Conservation (phyloP, 1,140 invertebrate genomes). For the Zaprionus inermis region DNA sequence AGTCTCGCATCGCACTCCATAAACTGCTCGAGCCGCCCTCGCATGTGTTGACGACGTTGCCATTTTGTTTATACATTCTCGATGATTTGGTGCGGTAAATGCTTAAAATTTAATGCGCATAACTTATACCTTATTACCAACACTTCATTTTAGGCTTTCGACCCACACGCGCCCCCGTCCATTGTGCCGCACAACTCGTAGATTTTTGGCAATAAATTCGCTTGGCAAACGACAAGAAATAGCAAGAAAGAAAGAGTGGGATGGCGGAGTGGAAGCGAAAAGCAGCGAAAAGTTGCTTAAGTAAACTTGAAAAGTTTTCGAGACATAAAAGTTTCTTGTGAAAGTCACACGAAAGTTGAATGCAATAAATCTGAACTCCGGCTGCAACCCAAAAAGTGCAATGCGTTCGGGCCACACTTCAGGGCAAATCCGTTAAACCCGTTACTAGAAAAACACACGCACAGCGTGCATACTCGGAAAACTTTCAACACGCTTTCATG, state of each 20-base stretch:
- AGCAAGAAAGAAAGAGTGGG: not conserved
- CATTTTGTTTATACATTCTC: conserved; percentile 40
- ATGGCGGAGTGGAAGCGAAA: conserved; percentile 27
- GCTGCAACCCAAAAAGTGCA: conserved; percentile 60
- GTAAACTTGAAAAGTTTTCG: conserved; percentile 83
- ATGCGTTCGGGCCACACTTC: conserved; percentile 47
- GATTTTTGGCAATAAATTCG: conserved; percentile 75
- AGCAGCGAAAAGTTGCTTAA: conserved; percentile 77
- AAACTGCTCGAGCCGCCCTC: not conserved
- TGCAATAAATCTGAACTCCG: conserved; percentile 78
- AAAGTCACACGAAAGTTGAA: conserved; percentile 80
- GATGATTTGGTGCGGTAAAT: conserved; percentile 48
- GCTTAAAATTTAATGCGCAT: conserved; percentile 72
- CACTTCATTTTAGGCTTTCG: conserved; percentile 63
- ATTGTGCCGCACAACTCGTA: not conserved
- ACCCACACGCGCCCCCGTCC: not conserved
- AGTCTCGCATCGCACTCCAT: not conserved
- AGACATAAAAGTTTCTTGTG: conserved; percentile 82
- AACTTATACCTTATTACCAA: conserved; percentile 73
- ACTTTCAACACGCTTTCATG: conserved; percentile 73
- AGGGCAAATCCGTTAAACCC: conserved; percentile 74
- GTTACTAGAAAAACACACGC: conserved; percentile 42
- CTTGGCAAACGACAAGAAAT: conserved; percentile 42
- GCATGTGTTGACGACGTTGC: conserved; percentile 13
- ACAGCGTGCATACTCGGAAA: conserved; percentile 28